These are phyloP conservation scores for Pseudonaja textilis DNA, from an alignment of 2,113 vertebrate species.

Conservation along the genomic window DNA sequence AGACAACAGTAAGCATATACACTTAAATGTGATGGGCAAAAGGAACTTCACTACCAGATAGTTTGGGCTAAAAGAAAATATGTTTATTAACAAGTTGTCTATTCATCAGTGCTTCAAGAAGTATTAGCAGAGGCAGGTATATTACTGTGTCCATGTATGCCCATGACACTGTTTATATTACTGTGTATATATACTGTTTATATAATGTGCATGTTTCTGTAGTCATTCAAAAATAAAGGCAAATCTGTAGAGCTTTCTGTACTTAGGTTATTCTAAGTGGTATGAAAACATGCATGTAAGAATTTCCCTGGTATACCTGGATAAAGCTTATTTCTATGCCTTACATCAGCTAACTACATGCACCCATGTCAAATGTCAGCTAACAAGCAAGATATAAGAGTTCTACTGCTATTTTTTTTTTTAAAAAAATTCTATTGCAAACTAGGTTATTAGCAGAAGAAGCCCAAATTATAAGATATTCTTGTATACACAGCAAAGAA, in stretches of 20 bases:
- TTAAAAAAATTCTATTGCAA: neutral
- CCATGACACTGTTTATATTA: neutral
- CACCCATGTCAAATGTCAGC: neutral
- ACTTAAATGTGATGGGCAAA: neutral
- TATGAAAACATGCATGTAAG: neutral
- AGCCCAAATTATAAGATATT: neutral
- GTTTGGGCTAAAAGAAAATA: neutral
- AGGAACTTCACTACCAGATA: neutral
- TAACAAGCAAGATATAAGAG: neutral
- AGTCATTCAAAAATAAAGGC: neutral
- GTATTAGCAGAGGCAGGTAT: neutral
- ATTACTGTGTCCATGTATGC: neutral
- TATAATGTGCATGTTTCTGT: neutral
- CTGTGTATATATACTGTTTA: neutral
- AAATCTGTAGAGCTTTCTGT: neutral
- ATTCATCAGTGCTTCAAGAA: neutral
- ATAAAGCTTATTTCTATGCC: neutral
- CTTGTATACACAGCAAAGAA: neutral
- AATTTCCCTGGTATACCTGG: neutral
- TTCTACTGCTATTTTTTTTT: neutral
- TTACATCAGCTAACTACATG: neutral
- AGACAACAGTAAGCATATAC: constrained; percentile 17
- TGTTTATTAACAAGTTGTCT: neutral
- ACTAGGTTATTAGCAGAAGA: neutral
- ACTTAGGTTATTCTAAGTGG: neutral